Evolutionary conservation across 2,113 vertebrate species (phyloP).

Genomic region (Labeo rohita): DNA sequence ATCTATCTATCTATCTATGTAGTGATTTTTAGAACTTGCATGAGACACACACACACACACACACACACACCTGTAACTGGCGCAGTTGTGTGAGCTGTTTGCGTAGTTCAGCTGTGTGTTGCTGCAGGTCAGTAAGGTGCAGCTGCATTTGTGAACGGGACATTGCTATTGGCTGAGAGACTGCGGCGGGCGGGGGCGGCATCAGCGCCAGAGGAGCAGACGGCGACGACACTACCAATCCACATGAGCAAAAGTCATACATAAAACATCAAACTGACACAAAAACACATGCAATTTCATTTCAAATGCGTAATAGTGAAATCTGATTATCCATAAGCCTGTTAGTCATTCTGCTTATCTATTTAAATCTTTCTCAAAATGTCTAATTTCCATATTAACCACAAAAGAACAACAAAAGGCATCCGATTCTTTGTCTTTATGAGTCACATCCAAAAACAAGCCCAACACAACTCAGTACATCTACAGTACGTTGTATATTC

Average conservation of each 20-base stretch:
- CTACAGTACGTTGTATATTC: neutral
- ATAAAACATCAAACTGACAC: neutral
- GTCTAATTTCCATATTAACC: neutral
- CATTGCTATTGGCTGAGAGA: constrained; percentile 82
- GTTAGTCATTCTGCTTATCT: neutral
- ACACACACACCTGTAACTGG: constrained; percentile 85
- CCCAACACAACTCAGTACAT: neutral
- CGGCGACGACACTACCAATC: constrained; percentile 73
- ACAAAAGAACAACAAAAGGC: neutral
- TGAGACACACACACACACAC: neutral
- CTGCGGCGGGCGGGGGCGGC: constrained; percentile 77
- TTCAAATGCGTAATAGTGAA: neutral
- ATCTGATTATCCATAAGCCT: neutral
- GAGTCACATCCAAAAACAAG: constrained; percentile 11
- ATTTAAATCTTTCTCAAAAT: neutral
- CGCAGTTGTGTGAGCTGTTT: constrained; percentile 91
- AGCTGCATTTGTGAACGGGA: constrained; percentile 93
- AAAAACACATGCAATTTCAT: neutral
- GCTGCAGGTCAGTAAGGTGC: constrained; percentile 91
- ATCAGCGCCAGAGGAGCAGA: constrained; percentile 81
- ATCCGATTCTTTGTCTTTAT: constrained; percentile 1
- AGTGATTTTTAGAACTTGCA: neutral
- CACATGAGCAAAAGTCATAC: constrained; percentile 14
- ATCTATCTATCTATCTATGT: too few relatives aligned
- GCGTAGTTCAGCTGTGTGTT: constrained; percentile 88